These are phyloP conservation scores for Oligia latruncula DNA, from an alignment of 2,888 invertebrate species.

Conservation along the genomic window DNA sequence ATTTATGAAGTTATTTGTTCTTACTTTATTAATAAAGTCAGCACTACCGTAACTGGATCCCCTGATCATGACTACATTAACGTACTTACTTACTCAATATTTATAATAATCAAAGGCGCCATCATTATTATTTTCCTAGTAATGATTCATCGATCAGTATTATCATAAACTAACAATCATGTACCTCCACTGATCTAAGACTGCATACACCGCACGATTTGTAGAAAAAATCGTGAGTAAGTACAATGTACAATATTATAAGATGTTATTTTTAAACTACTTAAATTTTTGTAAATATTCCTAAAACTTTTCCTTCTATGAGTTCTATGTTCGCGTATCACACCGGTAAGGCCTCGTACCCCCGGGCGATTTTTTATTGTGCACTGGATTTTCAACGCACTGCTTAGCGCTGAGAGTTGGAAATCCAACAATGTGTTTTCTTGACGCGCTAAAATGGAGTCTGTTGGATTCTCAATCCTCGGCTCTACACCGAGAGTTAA, in stretches of 20 bases:
- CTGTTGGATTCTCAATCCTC: not conserved
- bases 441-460: not conserved
- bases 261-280: conserved; percentile 11
- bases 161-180: not conserved
- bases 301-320: not conserved
- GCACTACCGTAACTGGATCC: not conserved
- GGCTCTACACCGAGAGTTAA: not conserved
- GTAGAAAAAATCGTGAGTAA: not conserved
- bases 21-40: not conserved
- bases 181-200: not conserved
- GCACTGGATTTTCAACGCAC: not conserved
- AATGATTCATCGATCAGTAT: conserved; percentile 44
- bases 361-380: not conserved
- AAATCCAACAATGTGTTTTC: not conserved
- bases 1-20: conserved; percentile 7
- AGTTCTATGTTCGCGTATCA: not conserved
- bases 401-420: not conserved
- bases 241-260: conserved; percentile 13
- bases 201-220: conserved; percentile 1
- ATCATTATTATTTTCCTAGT: conserved; percentile 29
- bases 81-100: conserved; percentile 2
- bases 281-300: conserved; percentile 16
- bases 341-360: not conserved
- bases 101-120: conserved; percentile 32
- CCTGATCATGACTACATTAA: conserved; percentile 24